Base-by-base conservation (phyloP, 2,797 vertebrate genomes). In the Enteromius mattozi region DNA sequence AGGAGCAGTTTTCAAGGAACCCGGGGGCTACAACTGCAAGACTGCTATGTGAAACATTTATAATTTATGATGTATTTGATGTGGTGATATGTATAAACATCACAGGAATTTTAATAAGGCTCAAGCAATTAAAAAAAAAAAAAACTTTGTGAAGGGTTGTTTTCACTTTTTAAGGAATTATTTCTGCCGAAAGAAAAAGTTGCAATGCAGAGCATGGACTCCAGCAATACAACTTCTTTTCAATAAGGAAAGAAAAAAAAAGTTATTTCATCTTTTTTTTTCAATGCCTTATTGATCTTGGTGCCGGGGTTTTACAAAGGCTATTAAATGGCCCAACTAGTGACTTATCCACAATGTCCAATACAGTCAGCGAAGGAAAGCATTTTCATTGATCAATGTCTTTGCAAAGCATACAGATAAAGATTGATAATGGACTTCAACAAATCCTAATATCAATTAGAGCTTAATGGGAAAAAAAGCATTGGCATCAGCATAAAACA, bases 61-160 rank as follows among this genome's bases (percentile, higher is more conserved):
- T 96, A 95, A 96, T 95, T 95, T 94, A 96, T 96, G 94, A 83
- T 93, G 93, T 91, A 95, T 94, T 94, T 95, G 94, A 96, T 96
- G 94, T 95, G 92, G 95, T 95, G 94, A 95, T 96, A 95, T 95
- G 94, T 94, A 93, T 91, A 94, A 93, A 94, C 94, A 93, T 96
- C 94, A 89, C 93, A 95, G 88, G 95, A 95, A 95, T 95, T 95
- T 95, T 96, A 95, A 96, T 95, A 90, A 92, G 93, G 89, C 92
- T 85, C 89, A 93, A 93, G 94, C 94, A 86, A 88, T 86, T 86
- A 74, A 69, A 87, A 86, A 87, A 87, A 86, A 87, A 88, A 92
- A 93, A 92, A 92, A 92, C 90, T 91, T 91, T 92, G 87, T 93
- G 89, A 89, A 89, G n/a, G 91, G 91, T 92, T 94, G 91, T 94